Conservation (phyloP, 2,797 vertebrate genomes). For the Ispidina picta region DNA sequence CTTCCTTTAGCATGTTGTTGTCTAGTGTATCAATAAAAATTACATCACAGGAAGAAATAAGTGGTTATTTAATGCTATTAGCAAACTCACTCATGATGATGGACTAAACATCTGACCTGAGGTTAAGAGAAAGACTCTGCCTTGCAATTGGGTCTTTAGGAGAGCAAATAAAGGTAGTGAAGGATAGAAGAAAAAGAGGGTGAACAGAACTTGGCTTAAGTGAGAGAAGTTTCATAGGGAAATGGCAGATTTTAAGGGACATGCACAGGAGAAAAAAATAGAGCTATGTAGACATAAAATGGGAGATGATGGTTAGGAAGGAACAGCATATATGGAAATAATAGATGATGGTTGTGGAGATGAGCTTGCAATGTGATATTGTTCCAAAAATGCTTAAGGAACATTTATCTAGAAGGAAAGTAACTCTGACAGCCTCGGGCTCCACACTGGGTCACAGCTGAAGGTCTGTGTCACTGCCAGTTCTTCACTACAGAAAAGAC, state of each 20-base stretch:
- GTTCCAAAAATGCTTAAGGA: neutral
- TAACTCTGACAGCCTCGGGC: neutral
- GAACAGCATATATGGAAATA: neutral
- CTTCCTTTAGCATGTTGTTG: neutral
- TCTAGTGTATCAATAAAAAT: neutral
- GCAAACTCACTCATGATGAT: neutral
- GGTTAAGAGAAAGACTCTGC: neutral
- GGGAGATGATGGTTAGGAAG: neutral
- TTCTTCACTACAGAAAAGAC: neutral
- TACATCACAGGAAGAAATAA: neutral
- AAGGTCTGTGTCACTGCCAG: neutral
- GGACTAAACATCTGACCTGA: neutral
- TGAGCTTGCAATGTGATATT: conserved; percentile 48
- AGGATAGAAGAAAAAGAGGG: neutral
- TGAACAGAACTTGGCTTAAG: neutral
- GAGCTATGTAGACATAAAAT: neutral
- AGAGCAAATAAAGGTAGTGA: neutral
- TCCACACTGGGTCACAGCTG: neutral
- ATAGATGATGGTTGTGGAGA: neutral
- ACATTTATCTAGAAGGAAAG: neutral
- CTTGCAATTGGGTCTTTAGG: neutral
- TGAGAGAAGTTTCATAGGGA: neutral
- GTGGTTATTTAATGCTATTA: neutral
- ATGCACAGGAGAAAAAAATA: neutral
- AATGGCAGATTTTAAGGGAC: neutral